These are phyloP conservation scores for Hyalella azteca DNA, from an alignment of 2,888 invertebrate species.

Conservation along the genomic window DNA sequence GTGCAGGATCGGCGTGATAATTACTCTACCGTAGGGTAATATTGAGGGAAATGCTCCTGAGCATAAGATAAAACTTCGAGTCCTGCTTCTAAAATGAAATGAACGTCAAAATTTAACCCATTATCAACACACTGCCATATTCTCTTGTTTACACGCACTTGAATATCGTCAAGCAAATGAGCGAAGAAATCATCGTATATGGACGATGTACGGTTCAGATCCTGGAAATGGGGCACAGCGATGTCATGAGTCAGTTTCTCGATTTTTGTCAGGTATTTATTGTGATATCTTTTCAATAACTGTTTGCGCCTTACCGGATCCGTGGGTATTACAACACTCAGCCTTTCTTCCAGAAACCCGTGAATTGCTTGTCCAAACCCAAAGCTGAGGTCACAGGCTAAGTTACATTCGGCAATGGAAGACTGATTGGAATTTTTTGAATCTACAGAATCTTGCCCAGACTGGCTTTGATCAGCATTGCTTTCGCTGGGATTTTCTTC, in stretches of 20 bases:
- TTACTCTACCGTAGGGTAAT: neutral
- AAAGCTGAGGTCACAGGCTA: constrained; percentile 10
- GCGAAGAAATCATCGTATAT: neutral
- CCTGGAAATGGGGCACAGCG: neutral
- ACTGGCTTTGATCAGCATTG: too few relatives aligned
- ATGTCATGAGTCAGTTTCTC: neutral
- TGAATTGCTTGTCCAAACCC: neutral
- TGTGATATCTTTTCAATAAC: neutral
- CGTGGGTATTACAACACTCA: neutral
- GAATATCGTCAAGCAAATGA: neutral
- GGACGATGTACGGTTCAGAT: neutral
- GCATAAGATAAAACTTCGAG: neutral
- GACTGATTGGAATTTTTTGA: neutral
- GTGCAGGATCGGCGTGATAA: neutral
- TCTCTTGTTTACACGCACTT: neutral
- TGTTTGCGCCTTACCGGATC: neutral
- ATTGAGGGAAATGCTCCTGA: neutral
- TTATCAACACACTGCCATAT: constrained; percentile 5
- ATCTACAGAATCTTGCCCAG: too few relatives aligned
- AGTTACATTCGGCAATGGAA: constrained; percentile 14
- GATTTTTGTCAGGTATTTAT: neutral
- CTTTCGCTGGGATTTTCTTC: too few relatives aligned
- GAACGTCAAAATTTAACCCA: neutral
- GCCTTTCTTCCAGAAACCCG: neutral
- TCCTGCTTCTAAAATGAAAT: neutral